Percentiles rank a stretch among this genome's conserved stretches.
phyloP scores from a whole-genome alignment of 92 coral and sea anemone species.

The Nematostella vectensis region DNA sequence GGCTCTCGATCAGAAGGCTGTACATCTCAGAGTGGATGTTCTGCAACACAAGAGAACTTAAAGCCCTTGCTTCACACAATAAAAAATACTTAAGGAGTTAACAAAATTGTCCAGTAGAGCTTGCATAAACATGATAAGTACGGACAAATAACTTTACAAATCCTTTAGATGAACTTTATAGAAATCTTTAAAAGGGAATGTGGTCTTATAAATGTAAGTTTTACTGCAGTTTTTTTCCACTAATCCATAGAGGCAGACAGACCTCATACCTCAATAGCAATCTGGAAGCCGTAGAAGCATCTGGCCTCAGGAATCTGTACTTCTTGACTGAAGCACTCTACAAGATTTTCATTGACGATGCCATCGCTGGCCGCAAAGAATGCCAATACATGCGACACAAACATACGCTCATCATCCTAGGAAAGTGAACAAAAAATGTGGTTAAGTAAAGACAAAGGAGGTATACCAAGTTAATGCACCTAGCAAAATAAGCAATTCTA shows the following conservation, averaged over 20 bases:
- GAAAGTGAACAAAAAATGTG: not conserved
- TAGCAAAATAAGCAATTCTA: too few relatives aligned
- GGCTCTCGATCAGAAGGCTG: slow-evolving; percentile 59
- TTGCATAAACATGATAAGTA: too few relatives aligned
- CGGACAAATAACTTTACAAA: too few relatives aligned
- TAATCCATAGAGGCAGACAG: too few relatives aligned
- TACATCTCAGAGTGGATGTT: slow-evolving; percentile 80
- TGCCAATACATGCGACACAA: slow-evolving; percentile 56
- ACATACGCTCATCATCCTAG: slow-evolving; percentile 36
- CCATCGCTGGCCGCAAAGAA: slow-evolving; percentile 82
- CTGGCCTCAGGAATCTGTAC: slow-evolving; percentile 73
- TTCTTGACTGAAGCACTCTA: slow-evolving; percentile 60
- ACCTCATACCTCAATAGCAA: slow-evolving; percentile 66
- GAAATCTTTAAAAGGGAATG: too few relatives aligned
- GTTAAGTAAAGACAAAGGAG: not conserved
- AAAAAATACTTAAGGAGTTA: too few relatives aligned
- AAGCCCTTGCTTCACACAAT: too few relatives aligned
- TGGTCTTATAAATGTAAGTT: too few relatives aligned
- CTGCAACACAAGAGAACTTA: not conserved
- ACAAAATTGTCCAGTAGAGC: too few relatives aligned
- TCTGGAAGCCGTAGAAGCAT: slow-evolving; percentile 77
- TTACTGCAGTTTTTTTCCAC: too few relatives aligned
- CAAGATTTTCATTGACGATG: slow-evolving; percentile 66
- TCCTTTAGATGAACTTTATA: too few relatives aligned
- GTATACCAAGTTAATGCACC: not conserved